A percentile compares a stretch with the other conserved stretches of the same genome.
These are phyloP conservation scores for Scophthalmus maximus DNA, from an alignment of 2,113 vertebrate species.

Conservation along the genomic window DNA sequence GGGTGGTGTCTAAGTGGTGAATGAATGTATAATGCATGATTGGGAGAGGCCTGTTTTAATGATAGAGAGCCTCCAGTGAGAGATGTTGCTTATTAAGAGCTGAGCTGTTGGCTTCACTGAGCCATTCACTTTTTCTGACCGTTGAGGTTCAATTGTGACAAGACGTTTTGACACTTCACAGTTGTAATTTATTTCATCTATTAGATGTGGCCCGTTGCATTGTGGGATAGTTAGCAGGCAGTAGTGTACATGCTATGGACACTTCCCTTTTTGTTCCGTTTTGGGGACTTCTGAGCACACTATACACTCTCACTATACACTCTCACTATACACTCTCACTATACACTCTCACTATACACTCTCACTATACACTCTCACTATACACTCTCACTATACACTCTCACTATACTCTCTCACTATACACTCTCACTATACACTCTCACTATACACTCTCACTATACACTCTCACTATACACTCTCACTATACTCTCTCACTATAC, in stretches of 20 bases:
- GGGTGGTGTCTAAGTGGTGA: slow-evolving; percentile 46
- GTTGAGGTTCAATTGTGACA: not conserved
- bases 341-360: too few relatives aligned
- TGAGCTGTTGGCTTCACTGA: slow-evolving; percentile 25
- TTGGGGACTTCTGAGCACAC: too few relatives aligned
- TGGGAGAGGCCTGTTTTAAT: slow-evolving; percentile 52
- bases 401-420: too few relatives aligned
- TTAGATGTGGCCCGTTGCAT: not conserved
- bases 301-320: not conserved
- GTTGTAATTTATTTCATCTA: not conserved
- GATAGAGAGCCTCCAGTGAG: slow-evolving; percentile 43
- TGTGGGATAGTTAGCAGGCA: not conserved
- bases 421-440: too few relatives aligned
- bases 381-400: too few relatives aligned
- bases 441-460: too few relatives aligned
- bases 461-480: too few relatives aligned
- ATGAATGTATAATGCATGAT: slow-evolving; percentile 57
- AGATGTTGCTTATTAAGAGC: slow-evolving; percentile 52
- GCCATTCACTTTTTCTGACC: slow-evolving; percentile 19
- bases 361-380: too few relatives aligned
- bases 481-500: too few relatives aligned
- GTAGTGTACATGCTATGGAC: not conserved
- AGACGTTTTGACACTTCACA: too few relatives aligned
- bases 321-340: not conserved
- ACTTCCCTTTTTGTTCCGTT: too few relatives aligned